These are phyloP conservation scores for Channa striata DNA, from an alignment of 2,797 vertebrate genomes.

Conservation along the genomic window DNA sequence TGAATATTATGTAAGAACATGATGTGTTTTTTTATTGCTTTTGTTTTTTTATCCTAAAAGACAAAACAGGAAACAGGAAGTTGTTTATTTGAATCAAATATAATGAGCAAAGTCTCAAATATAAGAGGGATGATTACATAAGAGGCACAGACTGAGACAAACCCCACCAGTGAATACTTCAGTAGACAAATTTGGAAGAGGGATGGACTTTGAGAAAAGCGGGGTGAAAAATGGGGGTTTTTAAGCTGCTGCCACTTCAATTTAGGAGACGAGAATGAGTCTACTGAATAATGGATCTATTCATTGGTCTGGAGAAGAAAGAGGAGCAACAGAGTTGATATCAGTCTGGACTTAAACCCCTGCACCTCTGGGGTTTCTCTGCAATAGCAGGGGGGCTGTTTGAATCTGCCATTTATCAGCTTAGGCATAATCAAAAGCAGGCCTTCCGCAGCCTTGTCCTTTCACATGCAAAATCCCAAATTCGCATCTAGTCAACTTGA, in stretches of 20 bases:
- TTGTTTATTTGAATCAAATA: background rate
- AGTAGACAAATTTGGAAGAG: slow-evolving; percentile 59
- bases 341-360: slow-evolving; percentile 84
- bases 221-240: slow-evolving; percentile 49
- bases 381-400: slow-evolving; percentile 76
- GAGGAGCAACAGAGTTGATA: slow-evolving; percentile 81
- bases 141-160: slow-evolving; percentile 27
- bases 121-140: slow-evolving; percentile 24
- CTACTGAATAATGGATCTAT: slow-evolving; percentile 86
- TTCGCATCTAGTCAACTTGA: slow-evolving; percentile 87
- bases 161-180: slow-evolving; percentile 72
- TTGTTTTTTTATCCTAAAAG: too few species aligned
- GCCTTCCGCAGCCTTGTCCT: slow-evolving; percentile 73
- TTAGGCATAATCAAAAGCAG: slow-evolving; percentile 86
- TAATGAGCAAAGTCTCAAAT: slow-evolving; percentile 4
- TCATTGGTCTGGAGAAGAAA: slow-evolving; percentile 82
- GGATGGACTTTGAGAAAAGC: slow-evolving; percentile 34
- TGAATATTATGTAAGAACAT: too few species aligned
- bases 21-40: too few species aligned
- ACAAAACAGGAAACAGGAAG: too few species aligned
- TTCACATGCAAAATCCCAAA: slow-evolving; percentile 87
- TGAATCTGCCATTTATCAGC: slow-evolving; percentile 87
- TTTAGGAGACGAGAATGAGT: slow-evolving; percentile 84
- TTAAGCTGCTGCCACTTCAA: slow-evolving; percentile 84
- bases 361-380: slow-evolving; percentile 79